These are phyloP conservation scores for Oxycera nigricornis DNA, from an alignment of 2,888 invertebrate genomes.

Conservation along the genomic window DNA sequence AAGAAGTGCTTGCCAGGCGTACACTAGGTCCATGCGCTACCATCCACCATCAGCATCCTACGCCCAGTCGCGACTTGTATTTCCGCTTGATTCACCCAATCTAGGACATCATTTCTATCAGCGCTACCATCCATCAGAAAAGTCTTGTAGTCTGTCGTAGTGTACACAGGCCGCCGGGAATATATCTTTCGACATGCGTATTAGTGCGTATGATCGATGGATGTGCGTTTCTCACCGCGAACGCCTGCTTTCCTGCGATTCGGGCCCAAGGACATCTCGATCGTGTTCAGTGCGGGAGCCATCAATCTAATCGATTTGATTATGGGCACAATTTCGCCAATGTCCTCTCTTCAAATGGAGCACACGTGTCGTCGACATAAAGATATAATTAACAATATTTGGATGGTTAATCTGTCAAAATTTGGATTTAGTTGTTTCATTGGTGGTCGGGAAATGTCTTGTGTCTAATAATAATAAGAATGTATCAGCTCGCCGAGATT, in stretches of 20 bases:
- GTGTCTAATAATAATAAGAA: no score
- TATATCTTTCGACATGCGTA: background rate
- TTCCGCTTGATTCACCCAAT: background rate
- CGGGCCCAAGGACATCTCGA: background rate
- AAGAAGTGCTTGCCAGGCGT: background rate
- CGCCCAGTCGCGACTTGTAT: background rate
- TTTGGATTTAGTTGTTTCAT: no score
- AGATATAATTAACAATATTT: no score
- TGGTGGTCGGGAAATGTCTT: no score
- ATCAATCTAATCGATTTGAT: conserved; percentile 8
- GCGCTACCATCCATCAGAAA: background rate
- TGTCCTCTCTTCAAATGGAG: no score
- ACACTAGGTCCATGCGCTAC: background rate
- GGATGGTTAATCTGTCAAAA: no score
- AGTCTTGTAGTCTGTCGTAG: conserved; percentile 13
- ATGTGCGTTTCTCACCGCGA: background rate
- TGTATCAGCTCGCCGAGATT: no score
- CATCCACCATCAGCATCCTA: background rate
- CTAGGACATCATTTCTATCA: background rate
- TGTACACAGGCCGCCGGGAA: background rate
- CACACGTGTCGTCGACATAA: no score
- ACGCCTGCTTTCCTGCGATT: background rate
- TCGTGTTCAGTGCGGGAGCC: background rate
- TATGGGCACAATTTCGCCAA: no score
- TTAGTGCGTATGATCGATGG: conserved; percentile 10